Evolutionary conservation across 2,888 invertebrate species (phyloP).

Genomic region (Camponotus fellah): DNA sequence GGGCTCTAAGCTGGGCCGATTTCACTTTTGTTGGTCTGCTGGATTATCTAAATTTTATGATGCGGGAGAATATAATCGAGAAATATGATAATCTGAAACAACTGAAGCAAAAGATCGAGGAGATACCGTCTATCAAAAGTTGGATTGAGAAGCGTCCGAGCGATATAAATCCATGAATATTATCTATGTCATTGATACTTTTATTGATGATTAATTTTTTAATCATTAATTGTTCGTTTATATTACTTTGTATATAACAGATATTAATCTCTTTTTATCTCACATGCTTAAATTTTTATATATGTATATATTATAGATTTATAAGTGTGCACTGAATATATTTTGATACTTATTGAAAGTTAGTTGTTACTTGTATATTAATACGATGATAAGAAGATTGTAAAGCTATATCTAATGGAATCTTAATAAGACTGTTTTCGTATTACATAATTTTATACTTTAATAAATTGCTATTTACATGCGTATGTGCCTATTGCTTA

Average conservation of each 20-base stretch:
- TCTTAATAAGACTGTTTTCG: neutral
- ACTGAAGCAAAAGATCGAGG: constrained; percentile 87
- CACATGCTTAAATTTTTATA: neutral
- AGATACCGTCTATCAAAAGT: constrained; percentile 88
- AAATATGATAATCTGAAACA: constrained; percentile 88
- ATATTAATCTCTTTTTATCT: neutral
- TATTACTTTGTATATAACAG: neutral
- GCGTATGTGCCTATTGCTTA: neutral
- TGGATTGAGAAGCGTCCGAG: constrained; percentile 89
- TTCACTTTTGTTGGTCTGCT: constrained; percentile 88
- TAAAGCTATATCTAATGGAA: neutral
- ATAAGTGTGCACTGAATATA: neutral
- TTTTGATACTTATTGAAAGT: neutral
- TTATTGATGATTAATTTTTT: neutral
- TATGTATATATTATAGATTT: neutral
- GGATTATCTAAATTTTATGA: constrained; percentile 88
- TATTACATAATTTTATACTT: neutral
- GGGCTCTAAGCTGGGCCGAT: constrained; percentile 89
- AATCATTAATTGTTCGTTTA: neutral
- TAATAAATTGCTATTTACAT: neutral
- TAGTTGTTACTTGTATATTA: neutral
- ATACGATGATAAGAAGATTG: neutral
- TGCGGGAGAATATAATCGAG: constrained; percentile 87
- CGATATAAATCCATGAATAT: constrained; percentile 73
- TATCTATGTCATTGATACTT: neutral